phyloP scores from a whole-genome alignment of 1,140 invertebrate species.

The Phymastichus coffea region DNA sequence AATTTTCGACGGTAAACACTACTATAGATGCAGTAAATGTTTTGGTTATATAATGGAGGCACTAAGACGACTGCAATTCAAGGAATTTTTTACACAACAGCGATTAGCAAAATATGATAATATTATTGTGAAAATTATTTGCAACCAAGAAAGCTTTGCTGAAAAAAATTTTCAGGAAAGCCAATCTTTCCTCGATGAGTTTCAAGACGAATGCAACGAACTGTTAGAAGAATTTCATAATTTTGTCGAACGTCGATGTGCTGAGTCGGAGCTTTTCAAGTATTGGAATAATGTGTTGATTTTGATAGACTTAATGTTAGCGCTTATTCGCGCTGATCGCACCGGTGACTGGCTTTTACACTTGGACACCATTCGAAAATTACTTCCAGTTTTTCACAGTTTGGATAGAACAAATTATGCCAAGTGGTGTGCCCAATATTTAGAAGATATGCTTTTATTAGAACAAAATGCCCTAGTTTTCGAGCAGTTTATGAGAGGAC shows the following conservation, averaged over 20 bases:
- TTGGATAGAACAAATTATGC: conserved; percentile 27
- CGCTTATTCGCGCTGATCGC: conserved; percentile 22
- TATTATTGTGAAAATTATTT: background rate
- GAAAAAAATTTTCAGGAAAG: conserved; percentile 1
- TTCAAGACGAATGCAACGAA: background rate
- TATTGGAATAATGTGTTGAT: conserved; percentile 12
- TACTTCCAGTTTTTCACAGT: conserved; percentile 21
- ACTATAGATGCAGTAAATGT: conserved; percentile 18
- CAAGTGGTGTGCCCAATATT: conserved; percentile 13
- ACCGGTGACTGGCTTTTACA: conserved; percentile 23
- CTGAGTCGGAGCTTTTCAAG: conserved; percentile 12
- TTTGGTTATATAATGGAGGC: conserved; percentile 16
- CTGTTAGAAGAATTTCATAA: conserved; percentile 2
- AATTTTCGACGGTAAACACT: conserved; percentile 22
- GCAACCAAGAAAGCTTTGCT: background rate
- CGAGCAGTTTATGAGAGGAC: background rate
- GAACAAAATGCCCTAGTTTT: background rate
- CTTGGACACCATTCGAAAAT: conserved; percentile 3
- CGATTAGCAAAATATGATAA: conserved; percentile 5
- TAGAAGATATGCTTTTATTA: conserved; percentile 13
- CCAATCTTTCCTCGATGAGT: background rate
- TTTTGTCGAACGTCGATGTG: conserved; percentile 4
- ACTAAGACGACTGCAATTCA: conserved; percentile 17
- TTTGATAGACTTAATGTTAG: conserved; percentile 2
- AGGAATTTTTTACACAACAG: conserved; percentile 16